phyloP scores from a whole-genome alignment of 2,888 invertebrate species.

The Drosophila infuscata region DNA sequence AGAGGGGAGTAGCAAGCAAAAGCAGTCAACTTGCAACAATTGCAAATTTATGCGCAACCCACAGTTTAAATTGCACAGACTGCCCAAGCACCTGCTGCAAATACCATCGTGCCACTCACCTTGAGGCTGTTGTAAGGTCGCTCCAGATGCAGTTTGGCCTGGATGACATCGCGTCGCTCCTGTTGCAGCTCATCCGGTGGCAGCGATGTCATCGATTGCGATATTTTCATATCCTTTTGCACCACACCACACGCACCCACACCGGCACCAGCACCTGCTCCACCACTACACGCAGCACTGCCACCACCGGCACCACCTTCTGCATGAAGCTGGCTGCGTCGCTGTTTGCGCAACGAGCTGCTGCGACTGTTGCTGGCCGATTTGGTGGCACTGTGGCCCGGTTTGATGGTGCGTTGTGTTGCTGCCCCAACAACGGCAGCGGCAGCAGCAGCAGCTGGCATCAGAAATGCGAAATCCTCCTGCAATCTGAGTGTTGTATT shows the following conservation, averaged over 20 bases:
- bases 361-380: conserved; percentile 70
- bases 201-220: conserved; percentile 91
- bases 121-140: conserved; percentile 94
- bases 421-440: conserved; percentile 20
- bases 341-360: conserved; percentile 75
- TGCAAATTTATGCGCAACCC: conserved; percentile 1
- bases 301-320: not conserved
- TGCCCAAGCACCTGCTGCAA: not conserved
- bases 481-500: conserved; percentile 46
- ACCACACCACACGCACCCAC: conserved; percentile 1
- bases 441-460: conserved; percentile 46
- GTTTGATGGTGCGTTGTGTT: conserved; percentile 38
- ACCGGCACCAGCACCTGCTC: not conserved
- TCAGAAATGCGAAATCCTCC: conserved; percentile 57
- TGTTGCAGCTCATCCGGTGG: conserved; percentile 87
- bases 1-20: not conserved
- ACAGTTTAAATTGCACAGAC: not conserved
- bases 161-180: conserved; percentile 85
- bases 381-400: conserved; percentile 50
- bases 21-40: not conserved
- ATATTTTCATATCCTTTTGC: conserved; percentile 62
- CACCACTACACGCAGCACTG: not conserved
- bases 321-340: conserved; percentile 35
- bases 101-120: conserved; percentile 73
- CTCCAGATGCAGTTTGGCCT: conserved; percentile 87